These are phyloP conservation scores for Porites evermanni DNA, from an alignment of 92 coral and sea anemone species.

Conservation along the genomic window DNA sequence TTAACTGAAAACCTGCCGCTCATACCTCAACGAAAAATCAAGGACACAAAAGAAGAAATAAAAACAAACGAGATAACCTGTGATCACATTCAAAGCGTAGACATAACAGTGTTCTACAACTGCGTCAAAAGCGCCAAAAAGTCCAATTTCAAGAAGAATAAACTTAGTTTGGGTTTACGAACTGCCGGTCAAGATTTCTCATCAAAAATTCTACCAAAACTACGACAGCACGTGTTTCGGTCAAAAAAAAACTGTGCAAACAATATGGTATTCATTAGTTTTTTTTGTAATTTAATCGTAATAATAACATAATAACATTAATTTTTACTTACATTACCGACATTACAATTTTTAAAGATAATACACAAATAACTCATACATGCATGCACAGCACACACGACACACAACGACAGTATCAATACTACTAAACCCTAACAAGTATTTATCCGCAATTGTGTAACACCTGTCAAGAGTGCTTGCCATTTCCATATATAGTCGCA, in stretches of 20 bases:
- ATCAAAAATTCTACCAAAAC: conserved; percentile 43
- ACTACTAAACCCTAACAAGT: too few relatives aligned
- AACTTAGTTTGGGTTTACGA: conserved; percentile 43
- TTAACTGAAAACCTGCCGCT: conserved; percentile 49
- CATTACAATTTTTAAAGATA: too few relatives aligned
- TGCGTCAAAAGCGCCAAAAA: conserved; percentile 55
- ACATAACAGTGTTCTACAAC: conserved; percentile 40
- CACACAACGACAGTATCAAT: too few relatives aligned
- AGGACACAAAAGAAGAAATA: conserved; percentile 45
- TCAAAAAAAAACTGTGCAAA: conserved; percentile 41
- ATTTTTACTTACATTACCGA: too few relatives aligned
- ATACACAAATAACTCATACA: too few relatives aligned
- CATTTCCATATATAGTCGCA: too few relatives aligned
- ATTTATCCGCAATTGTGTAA: too few relatives aligned
- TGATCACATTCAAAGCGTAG: conserved; percentile 50
- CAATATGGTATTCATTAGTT: conserved; percentile 43
- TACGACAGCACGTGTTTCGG: conserved; percentile 37
- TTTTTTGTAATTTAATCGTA: too few relatives aligned
- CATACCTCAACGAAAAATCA: conserved; percentile 22
- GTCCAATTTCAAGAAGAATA: conserved; percentile 53
- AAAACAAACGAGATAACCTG: conserved; percentile 38
- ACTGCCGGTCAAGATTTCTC: conserved; percentile 57
- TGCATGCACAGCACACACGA: too few relatives aligned
- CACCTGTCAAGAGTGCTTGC: too few relatives aligned
- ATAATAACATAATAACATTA: too few relatives aligned